A percentile compares a stretch with the other conserved stretches of the same genome.
Evolutionary conservation across 1,140 invertebrate species (phyloP).

Genomic region (Octopus sinensis): DNA sequence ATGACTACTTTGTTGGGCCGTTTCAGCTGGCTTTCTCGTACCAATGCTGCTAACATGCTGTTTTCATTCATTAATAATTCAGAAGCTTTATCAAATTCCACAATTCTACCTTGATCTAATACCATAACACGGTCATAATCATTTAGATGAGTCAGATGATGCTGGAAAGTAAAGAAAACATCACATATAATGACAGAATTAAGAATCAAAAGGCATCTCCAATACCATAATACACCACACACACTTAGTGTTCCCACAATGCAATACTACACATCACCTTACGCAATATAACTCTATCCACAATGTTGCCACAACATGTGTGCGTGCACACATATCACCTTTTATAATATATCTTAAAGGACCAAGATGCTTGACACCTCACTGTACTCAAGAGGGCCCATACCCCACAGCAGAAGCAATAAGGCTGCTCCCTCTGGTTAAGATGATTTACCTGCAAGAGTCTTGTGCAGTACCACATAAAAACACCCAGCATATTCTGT

Average conservation of each 20-base stretch:
- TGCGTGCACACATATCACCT: not conserved
- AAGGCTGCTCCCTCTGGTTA: too few relatives aligned
- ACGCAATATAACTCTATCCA: not conserved
- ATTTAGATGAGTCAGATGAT: constrained; percentile 49
- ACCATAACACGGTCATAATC: constrained; percentile 73
- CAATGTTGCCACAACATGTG: not conserved
- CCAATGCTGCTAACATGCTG: constrained; percentile 33
- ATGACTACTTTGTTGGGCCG: not conserved
- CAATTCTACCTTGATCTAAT: constrained; percentile 73
- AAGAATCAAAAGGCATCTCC: too few relatives aligned
- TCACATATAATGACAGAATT: too few relatives aligned
- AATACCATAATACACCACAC: constrained; percentile 8
- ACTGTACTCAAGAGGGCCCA: too few relatives aligned
- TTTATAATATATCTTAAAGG: too few relatives aligned
- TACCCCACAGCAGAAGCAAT: too few relatives aligned
- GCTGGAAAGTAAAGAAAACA: constrained; percentile 36
- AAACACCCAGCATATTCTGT: too few relatives aligned
- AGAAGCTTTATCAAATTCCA: constrained; percentile 56
- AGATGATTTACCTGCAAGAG: too few relatives aligned
- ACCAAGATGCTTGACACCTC: too few relatives aligned
- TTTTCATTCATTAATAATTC: constrained; percentile 42
- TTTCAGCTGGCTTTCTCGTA: constrained; percentile 6
- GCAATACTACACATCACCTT: not conserved
- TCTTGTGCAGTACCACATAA: too few relatives aligned
- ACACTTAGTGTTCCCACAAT: not conserved